phyloP scores from a whole-genome alignment of 2,113 vertebrate species.

The Callocephalon fimbriatum region DNA sequence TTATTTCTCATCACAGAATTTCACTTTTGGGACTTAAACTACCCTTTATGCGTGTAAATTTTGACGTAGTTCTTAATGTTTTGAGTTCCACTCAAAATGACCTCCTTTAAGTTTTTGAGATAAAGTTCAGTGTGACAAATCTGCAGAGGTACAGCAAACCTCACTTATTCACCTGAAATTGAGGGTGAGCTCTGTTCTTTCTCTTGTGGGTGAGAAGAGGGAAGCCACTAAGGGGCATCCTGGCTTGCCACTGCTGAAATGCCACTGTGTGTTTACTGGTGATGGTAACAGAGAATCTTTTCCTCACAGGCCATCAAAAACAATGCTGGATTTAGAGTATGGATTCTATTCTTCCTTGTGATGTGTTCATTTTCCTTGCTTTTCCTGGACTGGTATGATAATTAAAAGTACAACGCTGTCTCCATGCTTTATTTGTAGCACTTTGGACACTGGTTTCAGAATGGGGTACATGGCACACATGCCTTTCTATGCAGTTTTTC shows the following conservation, averaged over 20 bases:
- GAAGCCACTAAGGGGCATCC: background rate
- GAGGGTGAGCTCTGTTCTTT: background rate
- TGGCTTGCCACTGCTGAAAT: background rate
- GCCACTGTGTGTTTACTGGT: background rate
- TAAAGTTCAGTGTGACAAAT: background rate
- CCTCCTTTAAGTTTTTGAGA: background rate
- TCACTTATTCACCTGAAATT: background rate
- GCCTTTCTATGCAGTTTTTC: background rate
- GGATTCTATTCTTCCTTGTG: conserved; percentile 98
- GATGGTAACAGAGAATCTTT: background rate
- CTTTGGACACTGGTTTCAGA: background rate
- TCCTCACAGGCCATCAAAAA: conserved; percentile 93
- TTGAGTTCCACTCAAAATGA: background rate
- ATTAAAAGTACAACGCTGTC: conserved; percentile 70
- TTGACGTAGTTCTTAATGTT: background rate
- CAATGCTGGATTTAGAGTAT: conserved; percentile 97
- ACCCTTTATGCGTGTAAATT: fast-evolving
- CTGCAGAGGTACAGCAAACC: background rate
- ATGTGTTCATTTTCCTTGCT: conserved; percentile 99
- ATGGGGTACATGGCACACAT: fast-evolving
- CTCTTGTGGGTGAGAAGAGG: background rate
- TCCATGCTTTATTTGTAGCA: background rate
- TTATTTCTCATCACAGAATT: background rate
- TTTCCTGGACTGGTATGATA: conserved; percentile 98
- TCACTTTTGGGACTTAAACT: background rate